Evolutionary conservation across 2,888 invertebrate genomes (phyloP).

Genomic region (Sarcophaga carnaria): DNA sequence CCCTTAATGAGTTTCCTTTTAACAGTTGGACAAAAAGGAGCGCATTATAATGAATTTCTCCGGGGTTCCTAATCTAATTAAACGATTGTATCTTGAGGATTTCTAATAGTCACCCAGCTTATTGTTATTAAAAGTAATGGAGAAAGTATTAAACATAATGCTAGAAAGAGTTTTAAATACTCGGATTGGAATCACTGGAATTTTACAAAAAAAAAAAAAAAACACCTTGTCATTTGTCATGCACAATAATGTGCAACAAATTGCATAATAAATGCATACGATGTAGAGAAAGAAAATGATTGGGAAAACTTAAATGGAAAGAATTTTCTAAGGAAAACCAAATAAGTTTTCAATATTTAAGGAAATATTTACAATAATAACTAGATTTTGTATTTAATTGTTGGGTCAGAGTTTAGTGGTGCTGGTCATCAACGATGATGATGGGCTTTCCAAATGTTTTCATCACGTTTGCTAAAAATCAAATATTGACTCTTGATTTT

Average conservation of each 20-base stretch:
- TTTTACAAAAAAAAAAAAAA: slow-evolving; percentile 4
- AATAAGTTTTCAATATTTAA: neutral
- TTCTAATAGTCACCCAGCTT: too few species aligned
- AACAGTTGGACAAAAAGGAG: too few species aligned
- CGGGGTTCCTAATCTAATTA: too few species aligned
- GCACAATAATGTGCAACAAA: slow-evolving; percentile 35
- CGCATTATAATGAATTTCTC: too few species aligned
- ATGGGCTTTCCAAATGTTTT: slow-evolving; percentile 40
- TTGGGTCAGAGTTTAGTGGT: slow-evolving; percentile 47
- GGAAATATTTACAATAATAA: slow-evolving; percentile 6
- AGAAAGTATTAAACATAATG: neutral
- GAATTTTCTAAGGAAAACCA: neutral
- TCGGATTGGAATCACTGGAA: slow-evolving; percentile 37
- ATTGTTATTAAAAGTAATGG: neutral
- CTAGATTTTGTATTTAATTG: slow-evolving; percentile 3
- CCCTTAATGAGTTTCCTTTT: too few species aligned
- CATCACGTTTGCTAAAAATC: slow-evolving; percentile 64
- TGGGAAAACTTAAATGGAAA: neutral
- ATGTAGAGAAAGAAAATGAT: neutral
- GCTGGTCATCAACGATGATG: slow-evolving; percentile 5
- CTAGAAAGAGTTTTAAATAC: neutral
- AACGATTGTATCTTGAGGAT: too few species aligned
- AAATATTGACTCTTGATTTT: slow-evolving; percentile 51
- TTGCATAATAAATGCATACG: slow-evolving; percentile 38
- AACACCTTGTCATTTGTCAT: slow-evolving; percentile 53